Evolutionary conservation across 2,888 invertebrate genomes (phyloP).

Genomic region (Cephus nigrinus): DNA sequence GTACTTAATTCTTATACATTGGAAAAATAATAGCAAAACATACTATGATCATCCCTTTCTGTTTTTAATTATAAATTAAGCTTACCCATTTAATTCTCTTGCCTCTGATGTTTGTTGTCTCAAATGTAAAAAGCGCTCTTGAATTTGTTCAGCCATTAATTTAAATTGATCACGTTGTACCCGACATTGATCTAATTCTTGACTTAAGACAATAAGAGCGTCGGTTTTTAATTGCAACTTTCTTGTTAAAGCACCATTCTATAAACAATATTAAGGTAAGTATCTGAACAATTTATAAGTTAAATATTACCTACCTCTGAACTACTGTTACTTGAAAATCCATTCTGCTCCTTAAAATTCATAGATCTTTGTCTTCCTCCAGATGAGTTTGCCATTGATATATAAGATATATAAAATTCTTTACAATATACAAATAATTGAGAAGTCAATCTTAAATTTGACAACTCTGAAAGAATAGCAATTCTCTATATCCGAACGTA

Average conservation of each 20-base stretch:
- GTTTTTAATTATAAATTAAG: background rate
- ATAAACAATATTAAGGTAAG: too few relatives aligned
- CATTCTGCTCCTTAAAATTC: too few relatives aligned
- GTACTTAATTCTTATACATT: too few relatives aligned
- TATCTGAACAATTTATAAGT: too few relatives aligned
- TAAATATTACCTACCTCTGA: too few relatives aligned
- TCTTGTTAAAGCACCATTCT: too few relatives aligned
- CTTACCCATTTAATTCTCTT: conserved; percentile 41
- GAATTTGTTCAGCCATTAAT: conserved; percentile 82
- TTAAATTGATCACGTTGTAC: conserved; percentile 85
- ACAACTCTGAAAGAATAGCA: background rate
- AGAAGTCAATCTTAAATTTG: background rate
- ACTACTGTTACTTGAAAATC: too few relatives aligned
- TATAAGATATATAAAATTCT: background rate
- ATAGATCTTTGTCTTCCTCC: too few relatives aligned
- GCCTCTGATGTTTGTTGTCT: conserved; percentile 59
- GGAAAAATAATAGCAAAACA: too few relatives aligned
- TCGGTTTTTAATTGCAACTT: conserved; percentile 86
- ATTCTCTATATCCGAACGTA: background rate
- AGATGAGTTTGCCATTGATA: too few relatives aligned
- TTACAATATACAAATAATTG: background rate
- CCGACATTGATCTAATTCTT: conserved; percentile 82
- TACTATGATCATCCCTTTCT: too few relatives aligned
- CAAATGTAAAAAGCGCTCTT: conserved; percentile 69
- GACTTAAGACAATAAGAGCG: conserved; percentile 81